Evolutionary conservation across 2,888 invertebrate species (phyloP).

Genomic region (Athripsodes cinereus): DNA sequence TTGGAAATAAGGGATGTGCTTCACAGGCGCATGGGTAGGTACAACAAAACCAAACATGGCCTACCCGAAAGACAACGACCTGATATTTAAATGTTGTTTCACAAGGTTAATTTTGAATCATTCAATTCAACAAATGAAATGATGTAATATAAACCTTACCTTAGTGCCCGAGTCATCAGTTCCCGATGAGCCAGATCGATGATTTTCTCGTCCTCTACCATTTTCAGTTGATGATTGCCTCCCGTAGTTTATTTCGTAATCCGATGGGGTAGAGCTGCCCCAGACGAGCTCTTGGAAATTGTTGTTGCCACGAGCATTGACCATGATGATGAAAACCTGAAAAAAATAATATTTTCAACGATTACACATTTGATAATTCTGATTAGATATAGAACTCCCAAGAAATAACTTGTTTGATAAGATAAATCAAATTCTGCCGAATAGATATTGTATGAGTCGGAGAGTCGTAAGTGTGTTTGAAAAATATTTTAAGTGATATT

Average conservation of each 20-base stretch:
- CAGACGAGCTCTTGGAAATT: slow-evolving; percentile 24
- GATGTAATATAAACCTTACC: too few relatives aligned
- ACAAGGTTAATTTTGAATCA: too few relatives aligned
- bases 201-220: slow-evolving; percentile 15
- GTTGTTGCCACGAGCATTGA: slow-evolving; percentile 3
- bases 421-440: too few relatives aligned
- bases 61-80: too few relatives aligned
- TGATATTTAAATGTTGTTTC: too few relatives aligned
- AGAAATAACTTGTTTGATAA: too few relatives aligned
- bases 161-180: slow-evolving; percentile 19
- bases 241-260: slow-evolving; percentile 15
- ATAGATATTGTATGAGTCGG: too few relatives aligned
- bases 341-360: not conserved
- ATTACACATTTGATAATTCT: not conserved
- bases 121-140: too few relatives aligned
- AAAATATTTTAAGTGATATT: too few relatives aligned
- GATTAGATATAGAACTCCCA: not conserved
- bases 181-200: slow-evolving; percentile 10
- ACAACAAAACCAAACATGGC: too few relatives aligned
- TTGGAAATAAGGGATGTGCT: not conserved
- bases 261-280: slow-evolving; percentile 27
- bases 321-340: slow-evolving; percentile 1
- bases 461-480: too few relatives aligned
- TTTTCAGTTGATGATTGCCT: slow-evolving; percentile 16
- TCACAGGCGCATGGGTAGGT: too few relatives aligned